Evolutionary conservation across 2,113 vertebrate species (phyloP).

Genomic region (Cranoglanis bouderius): DNA sequence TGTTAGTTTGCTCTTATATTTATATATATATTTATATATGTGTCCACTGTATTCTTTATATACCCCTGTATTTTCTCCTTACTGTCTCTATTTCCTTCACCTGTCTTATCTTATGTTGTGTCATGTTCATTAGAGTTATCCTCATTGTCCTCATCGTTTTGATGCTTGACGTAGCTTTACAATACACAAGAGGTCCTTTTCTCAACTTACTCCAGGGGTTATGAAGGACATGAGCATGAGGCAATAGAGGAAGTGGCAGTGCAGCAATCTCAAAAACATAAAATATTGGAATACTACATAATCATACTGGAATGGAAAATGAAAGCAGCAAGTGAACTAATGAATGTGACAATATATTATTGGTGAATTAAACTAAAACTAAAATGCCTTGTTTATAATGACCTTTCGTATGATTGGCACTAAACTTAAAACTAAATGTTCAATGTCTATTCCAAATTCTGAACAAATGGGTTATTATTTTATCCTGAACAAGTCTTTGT

Average conservation of each 20-base stretch:
- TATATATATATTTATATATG: too few species aligned
- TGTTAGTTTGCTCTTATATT: too few species aligned
- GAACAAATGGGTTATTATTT: conserved; percentile 12
- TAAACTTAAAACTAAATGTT: neutral
- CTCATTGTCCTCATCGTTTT: neutral
- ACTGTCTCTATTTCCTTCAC: too few species aligned
- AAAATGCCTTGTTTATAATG: neutral
- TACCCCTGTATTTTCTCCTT: too few species aligned
- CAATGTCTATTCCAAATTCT: conserved; percentile 2
- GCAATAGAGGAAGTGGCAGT: neutral
- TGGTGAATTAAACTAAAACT: neutral
- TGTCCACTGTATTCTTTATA: too few species aligned
- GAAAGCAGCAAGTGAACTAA: neutral
- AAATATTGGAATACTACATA: neutral
- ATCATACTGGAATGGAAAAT: neutral
- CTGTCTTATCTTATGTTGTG: too few species aligned
- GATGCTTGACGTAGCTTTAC: neutral
- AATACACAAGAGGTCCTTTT: neutral
- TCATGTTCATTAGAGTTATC: neutral
- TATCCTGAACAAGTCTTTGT: neutral
- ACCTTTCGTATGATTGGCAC: neutral
- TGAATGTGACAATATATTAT: neutral
- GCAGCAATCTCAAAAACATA: neutral
- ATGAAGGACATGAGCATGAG: neutral
- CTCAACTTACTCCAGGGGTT: neutral